Percentiles rank a stretch among this genome's conserved stretches.
These are phyloP conservation scores for Fragum sueziense DNA, from an alignment of 2,888 invertebrate species.

Conservation along the genomic window DNA sequence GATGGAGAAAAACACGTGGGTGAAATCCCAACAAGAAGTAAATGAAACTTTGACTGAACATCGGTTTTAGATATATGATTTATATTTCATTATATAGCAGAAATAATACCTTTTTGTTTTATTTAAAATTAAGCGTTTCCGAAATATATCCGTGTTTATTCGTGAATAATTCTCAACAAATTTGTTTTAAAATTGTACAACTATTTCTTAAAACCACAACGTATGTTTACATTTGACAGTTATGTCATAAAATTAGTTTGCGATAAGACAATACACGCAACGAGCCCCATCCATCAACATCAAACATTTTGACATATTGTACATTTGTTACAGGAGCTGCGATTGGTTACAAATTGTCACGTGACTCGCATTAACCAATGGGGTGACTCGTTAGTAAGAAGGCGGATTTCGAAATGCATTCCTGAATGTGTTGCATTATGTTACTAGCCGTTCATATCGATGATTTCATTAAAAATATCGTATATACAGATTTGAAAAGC, in stretches of 20 bases:
- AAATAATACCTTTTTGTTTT: too few relatives aligned
- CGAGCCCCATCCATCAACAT: slow-evolving; percentile 34
- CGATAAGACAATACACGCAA: slow-evolving; percentile 18
- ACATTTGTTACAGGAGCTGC: slow-evolving; percentile 8
- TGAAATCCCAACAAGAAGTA: too few relatives aligned
- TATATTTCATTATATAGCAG: too few relatives aligned
- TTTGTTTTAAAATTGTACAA: background rate
- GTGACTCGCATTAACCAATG: slow-evolving; percentile 35
- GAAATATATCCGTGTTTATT: background rate
- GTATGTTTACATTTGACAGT: slow-evolving; percentile 17
- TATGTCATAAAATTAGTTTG: slow-evolving; percentile 14
- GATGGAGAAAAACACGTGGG: too few relatives aligned
- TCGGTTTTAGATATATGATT: too few relatives aligned
- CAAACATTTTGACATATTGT: slow-evolving; percentile 29
- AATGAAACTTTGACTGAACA: too few relatives aligned
- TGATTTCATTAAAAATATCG: too few relatives aligned
- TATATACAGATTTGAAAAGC: too few relatives aligned
- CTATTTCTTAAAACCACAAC: background rate
- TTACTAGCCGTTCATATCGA: background rate
- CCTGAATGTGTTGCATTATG: background rate
- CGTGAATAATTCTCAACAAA: background rate
- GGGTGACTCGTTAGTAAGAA: background rate
- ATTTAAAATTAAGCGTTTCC: too few relatives aligned
- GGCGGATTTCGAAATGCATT: slow-evolving; percentile 12
- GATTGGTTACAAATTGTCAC: slow-evolving; percentile 39